These are phyloP conservation scores for Phlogophora meticulosa DNA, from an alignment of 2,888 invertebrate species.

Conservation along the genomic window DNA sequence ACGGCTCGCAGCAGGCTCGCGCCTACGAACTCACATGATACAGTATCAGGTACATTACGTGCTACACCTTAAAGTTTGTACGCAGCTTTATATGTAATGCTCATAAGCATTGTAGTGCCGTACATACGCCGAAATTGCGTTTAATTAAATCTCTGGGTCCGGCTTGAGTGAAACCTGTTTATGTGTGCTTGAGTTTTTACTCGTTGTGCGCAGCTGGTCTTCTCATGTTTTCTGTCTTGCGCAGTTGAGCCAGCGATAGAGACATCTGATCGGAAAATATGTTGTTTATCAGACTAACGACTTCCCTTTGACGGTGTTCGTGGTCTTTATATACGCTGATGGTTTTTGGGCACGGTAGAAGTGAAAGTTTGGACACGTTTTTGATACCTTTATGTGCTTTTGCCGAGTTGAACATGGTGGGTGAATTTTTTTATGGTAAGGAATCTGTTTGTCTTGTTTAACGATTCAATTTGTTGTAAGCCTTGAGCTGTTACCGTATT, in stretches of 20 bases:
- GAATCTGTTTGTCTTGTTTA: neutral
- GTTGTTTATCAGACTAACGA: slow-evolving; percentile 52
- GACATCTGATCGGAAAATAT: slow-evolving; percentile 45
- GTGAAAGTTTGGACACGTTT: slow-evolving; percentile 4
- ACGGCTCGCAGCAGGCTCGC: too few relatives aligned
- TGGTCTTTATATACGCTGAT: slow-evolving; percentile 37
- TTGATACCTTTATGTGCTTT: neutral
- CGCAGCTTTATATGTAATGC: too few relatives aligned
- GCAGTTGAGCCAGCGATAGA: slow-evolving; percentile 28
- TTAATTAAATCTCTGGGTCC: too few relatives aligned
- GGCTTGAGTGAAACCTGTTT: neutral
- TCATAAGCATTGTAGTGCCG: too few relatives aligned
- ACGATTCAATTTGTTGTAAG: neutral
- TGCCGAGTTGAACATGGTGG: neutral
- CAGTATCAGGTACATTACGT: too few relatives aligned
- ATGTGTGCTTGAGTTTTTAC: neutral
- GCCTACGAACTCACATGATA: too few relatives aligned
- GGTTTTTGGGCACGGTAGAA: slow-evolving; percentile 3
- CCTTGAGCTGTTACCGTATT: too few relatives aligned
- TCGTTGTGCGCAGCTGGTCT: neutral
- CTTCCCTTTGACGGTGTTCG: slow-evolving; percentile 32
- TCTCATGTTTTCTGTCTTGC: neutral
- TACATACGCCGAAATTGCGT: too few relatives aligned
- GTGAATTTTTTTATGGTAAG: too few relatives aligned
- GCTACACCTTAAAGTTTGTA: too few relatives aligned